Base-by-base conservation (phyloP, 1,140 invertebrate genomes). In the Phthorimaea operculella region DNA sequence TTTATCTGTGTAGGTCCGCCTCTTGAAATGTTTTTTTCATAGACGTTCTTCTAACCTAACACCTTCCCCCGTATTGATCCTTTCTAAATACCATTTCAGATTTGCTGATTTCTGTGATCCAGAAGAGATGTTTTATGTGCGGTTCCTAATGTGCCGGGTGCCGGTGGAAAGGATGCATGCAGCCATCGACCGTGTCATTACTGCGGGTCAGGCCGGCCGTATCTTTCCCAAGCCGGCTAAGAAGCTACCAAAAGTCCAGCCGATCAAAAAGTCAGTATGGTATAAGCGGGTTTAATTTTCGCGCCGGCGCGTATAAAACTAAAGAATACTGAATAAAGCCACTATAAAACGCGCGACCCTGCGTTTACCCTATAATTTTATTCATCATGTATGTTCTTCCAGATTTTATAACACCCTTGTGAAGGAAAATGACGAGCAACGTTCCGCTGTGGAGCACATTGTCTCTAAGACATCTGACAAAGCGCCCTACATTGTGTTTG, bases 401-500 rank as follows among this genome's bases (percentile, higher is more conserved):
- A 78, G 87, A 44, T 95, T 92, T 87, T 90, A 89, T 63, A 94
- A 95, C 18, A 11, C 5, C 7, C 6, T 18, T 17, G 21, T 49
- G 21, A 9, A 8, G 4, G 18, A 21, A 8, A 49, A 49, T 21
- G 60, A 74, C 7, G 87, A 91, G 63, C 92, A 93, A 70, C 89
- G 87, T 64, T 74, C 82, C 51, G 93, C 93, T 6, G 90, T 95
- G 1, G 76, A 75, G 50, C 89, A 92, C 64, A 91, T 95, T 57
- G 62, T 95, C 11, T 78, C 82, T 36, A 87, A 87, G 6, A 71
- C 87, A 33, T 88, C 47, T 4, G 47, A 17, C 9, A 4, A 3
- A n/a, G 79, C 92, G 12, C 94, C 95, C 0, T 96, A 96, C 71
- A 87, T 97, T 14, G 90, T 97, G 61, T 95, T 91, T 80, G 95